Evolutionary conservation across 2,113 vertebrate species (phyloP).

Genomic region (Myotis yumanensis): DNA sequence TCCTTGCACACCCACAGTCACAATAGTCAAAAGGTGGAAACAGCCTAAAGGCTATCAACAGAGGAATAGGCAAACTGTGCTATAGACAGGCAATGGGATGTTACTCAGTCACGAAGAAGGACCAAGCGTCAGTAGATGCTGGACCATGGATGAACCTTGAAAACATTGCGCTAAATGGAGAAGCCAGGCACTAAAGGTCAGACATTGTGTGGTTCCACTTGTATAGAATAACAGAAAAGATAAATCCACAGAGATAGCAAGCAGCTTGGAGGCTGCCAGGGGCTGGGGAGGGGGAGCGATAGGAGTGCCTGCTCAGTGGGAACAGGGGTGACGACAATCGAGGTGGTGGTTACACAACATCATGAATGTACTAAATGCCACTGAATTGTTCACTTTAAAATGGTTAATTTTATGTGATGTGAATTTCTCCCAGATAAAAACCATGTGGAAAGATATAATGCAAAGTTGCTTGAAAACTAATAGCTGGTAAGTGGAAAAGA

Average conservation of each 20-base stretch:
- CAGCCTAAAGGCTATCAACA: background rate
- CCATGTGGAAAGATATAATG: background rate
- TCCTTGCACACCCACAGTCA: background rate
- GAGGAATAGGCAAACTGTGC: background rate
- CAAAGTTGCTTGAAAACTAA: background rate
- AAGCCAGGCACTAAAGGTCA: background rate
- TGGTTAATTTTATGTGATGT: background rate
- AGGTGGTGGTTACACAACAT: background rate
- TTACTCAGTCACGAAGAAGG: background rate
- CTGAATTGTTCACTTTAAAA: background rate
- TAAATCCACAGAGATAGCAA: background rate
- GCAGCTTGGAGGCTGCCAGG: background rate
- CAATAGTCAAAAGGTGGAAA: background rate
- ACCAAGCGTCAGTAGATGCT: fast-evolving
- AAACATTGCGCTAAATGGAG: background rate
- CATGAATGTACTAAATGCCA: background rate
- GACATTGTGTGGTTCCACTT: background rate
- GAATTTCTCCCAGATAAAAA: background rate
- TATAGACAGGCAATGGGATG: background rate
- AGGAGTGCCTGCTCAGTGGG: background rate
- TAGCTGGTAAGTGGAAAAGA: background rate
- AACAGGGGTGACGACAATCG: background rate
- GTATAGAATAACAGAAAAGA: background rate
- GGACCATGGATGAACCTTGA: background rate
- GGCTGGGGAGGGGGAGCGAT: background rate